Percentiles rank a stretch among this genome's conserved stretches.
phyloP scores from a whole-genome alignment of 2,797 vertebrate species.

The Tenualosa ilisha region DNA sequence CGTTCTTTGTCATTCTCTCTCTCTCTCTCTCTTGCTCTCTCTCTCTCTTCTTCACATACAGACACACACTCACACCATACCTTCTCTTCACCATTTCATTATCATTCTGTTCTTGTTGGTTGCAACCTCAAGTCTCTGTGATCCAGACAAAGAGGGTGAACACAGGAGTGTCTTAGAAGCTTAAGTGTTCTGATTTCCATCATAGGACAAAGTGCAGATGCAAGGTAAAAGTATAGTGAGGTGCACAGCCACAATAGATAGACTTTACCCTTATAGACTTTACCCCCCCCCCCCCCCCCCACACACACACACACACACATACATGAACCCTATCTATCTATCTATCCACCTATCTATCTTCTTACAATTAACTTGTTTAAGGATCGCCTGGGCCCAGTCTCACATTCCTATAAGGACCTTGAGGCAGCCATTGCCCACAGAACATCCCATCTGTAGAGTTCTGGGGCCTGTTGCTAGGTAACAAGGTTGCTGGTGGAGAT shows the following conservation, averaged over 20 bases:
- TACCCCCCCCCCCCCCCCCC: too few species aligned
- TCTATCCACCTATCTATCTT: not conserved
- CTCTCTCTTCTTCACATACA: not conserved
- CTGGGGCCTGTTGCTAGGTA: slow-evolving; percentile 79
- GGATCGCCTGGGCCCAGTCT: not conserved
- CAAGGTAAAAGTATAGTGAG: too few species aligned
- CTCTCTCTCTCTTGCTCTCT: not conserved
- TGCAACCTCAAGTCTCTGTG: too few species aligned
- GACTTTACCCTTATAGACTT: too few species aligned
- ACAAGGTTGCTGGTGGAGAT: slow-evolving; percentile 63
- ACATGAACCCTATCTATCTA: too few species aligned
- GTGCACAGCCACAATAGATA: too few species aligned
- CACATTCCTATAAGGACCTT: not conserved
- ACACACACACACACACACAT: too few species aligned
- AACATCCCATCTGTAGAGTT: not conserved
- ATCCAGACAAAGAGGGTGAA: too few species aligned
- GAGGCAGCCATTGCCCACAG: not conserved
- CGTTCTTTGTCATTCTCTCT: not conserved
- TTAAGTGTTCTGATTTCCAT: too few species aligned
- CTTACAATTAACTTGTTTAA: not conserved
- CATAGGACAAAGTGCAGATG: too few species aligned
- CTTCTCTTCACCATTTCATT: not conserved
- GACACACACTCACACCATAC: not conserved
- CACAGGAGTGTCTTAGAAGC: too few species aligned
- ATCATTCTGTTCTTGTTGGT: not conserved